Percentiles rank a stretch among this genome's conserved stretches.
Evolutionary conservation across 1,140 invertebrate genomes (phyloP).

Genomic region (Drosophila kurseongensis): DNA sequence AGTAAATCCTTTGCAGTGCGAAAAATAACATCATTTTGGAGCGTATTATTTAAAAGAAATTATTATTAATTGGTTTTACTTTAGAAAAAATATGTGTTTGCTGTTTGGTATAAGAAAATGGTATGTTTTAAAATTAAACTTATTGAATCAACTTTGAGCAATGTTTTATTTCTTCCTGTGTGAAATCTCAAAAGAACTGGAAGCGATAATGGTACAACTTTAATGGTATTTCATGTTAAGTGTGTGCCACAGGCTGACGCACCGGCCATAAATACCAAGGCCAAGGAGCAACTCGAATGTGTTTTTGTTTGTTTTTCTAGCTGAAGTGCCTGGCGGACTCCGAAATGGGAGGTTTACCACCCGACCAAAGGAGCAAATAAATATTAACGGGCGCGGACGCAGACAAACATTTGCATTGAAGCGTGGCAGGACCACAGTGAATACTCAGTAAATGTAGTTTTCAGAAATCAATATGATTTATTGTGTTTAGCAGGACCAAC

Average conservation of each 20-base stretch:
- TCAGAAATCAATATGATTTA: not conserved
- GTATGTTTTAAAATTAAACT: no score
- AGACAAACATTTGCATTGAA: slow-evolving; percentile 68
- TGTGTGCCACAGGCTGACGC: slow-evolving; percentile 62
- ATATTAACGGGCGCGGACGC: slow-evolving; percentile 50
- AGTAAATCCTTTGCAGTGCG: slow-evolving; percentile 1
- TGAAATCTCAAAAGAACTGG: slow-evolving; percentile 13
- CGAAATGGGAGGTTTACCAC: slow-evolving; percentile 12
- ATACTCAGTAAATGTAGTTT: not conserved
- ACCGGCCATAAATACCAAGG: slow-evolving; percentile 73
- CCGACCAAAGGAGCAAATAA: slow-evolving; percentile 41
- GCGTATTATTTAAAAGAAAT: no score
- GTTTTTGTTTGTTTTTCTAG: slow-evolving; percentile 68
- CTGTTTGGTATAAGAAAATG: no score
- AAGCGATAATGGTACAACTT: slow-evolving; percentile 22
- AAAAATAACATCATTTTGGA: not conserved
- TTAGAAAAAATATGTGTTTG: no score
- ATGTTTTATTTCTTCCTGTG: slow-evolving; percentile 1
- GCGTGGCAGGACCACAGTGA: slow-evolving; percentile 21
- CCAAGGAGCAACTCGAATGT: slow-evolving; percentile 72
- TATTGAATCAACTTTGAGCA: not conserved
- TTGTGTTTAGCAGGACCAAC: not conserved
- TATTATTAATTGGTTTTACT: no score
- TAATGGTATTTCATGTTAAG: slow-evolving; percentile 53
- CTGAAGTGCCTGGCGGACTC: slow-evolving; percentile 36